These are phyloP conservation scores for Nowickia ferox DNA, from an alignment of 2,888 invertebrate species.

Conservation along the genomic window DNA sequence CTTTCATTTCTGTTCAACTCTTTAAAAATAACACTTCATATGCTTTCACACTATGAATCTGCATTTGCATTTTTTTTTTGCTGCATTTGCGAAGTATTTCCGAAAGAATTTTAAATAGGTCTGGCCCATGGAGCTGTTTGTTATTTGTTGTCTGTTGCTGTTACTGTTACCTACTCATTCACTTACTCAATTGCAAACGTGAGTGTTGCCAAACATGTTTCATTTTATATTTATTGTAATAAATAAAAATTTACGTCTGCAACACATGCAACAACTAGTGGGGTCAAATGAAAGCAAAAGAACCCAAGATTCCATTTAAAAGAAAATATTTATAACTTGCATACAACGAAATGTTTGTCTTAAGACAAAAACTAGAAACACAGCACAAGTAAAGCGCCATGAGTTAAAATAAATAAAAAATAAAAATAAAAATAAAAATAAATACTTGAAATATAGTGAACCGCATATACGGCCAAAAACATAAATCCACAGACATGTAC, in stretches of 20 bases:
- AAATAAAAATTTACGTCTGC: conserved; percentile 70
- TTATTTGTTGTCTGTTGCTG: conserved; percentile 49
- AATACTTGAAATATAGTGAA: conserved; percentile 37
- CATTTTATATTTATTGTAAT: conserved; percentile 70
- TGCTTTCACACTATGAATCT: not conserved
- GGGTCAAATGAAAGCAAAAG: conserved; percentile 35
- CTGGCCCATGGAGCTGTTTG: conserved; percentile 43
- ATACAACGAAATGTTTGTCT: conserved; percentile 32
- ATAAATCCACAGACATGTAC: conserved; percentile 37
- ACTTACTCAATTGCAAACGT: conserved; percentile 44
- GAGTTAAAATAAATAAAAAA: not conserved
- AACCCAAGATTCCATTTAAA: conserved; percentile 52
- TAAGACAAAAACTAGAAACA: conserved; percentile 19
- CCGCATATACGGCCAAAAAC: conserved; percentile 36
- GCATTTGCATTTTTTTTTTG: not conserved
- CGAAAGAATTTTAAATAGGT: conserved; percentile 70
- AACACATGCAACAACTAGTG: conserved; percentile 69
- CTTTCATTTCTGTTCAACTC: not conserved
- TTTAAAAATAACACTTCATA: conserved; percentile 2
- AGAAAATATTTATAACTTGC: conserved; percentile 60
- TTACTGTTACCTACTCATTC: conserved; percentile 56
- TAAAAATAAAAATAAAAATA: not conserved
- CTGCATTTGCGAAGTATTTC: conserved; percentile 23
- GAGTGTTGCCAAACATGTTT: conserved; percentile 71
- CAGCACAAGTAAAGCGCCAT: conserved; percentile 6